Conservation (phyloP, 2,888 invertebrate genomes). For the Psylliodes chrysocephalus region DNA sequence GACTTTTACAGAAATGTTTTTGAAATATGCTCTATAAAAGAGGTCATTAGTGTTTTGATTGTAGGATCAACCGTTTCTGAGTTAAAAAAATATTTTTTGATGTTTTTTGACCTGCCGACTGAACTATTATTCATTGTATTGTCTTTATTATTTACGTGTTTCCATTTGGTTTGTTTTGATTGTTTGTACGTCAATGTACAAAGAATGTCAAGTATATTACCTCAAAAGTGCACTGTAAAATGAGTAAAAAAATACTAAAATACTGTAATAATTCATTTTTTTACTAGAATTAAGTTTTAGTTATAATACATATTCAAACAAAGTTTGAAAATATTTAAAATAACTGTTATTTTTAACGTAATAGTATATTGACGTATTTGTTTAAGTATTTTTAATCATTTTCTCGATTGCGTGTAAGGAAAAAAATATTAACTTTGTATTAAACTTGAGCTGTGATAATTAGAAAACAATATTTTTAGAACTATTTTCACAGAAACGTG, state of each 20-base stretch:
- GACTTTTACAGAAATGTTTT: too few relatives aligned
- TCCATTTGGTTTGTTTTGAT: neutral
- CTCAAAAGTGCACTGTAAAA: too few relatives aligned
- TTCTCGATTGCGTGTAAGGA: slow-evolving; percentile 5
- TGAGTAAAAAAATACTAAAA: neutral
- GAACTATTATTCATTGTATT: neutral
- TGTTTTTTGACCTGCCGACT: too few relatives aligned
- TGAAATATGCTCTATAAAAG: too few relatives aligned
- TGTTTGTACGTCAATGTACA: neutral
- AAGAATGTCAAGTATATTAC: too few relatives aligned
- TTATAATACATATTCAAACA: too few relatives aligned
- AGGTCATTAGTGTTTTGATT: too few relatives aligned
- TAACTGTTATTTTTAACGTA: too few relatives aligned
- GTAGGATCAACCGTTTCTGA: too few relatives aligned
- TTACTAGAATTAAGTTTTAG: too few relatives aligned
- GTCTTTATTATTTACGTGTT: neutral
- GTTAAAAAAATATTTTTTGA: too few relatives aligned
- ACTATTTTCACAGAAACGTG: slow-evolving; percentile 43
- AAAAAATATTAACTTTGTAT: slow-evolving; percentile 26
- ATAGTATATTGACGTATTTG: slow-evolving; percentile 16
- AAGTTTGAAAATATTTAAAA: too few relatives aligned
- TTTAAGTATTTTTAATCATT: slow-evolving; percentile 16
- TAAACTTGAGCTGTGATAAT: slow-evolving; percentile 50
- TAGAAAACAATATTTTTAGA: slow-evolving; percentile 44
- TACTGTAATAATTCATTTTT: neutral